phyloP scores from a whole-genome alignment of 2,888 invertebrate species.

The Clepsis dumicolana region DNA sequence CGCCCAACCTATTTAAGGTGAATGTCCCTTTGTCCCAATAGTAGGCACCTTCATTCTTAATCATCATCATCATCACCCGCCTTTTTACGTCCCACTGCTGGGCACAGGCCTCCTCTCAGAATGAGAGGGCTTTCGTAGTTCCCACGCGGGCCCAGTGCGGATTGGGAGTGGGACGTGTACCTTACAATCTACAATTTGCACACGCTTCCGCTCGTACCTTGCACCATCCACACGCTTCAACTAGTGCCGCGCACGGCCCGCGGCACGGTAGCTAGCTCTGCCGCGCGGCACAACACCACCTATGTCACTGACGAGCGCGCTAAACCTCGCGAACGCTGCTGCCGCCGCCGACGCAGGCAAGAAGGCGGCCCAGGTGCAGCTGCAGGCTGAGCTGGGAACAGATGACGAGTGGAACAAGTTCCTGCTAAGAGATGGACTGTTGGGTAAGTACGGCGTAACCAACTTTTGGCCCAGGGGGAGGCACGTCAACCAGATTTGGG shows the following conservation, averaged over 20 bases:
- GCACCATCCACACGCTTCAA: conserved; percentile 28
- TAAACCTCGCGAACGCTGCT: conserved; percentile 74
- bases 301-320: conserved; percentile 68
- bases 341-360: conserved; percentile 87
- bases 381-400: conserved; percentile 92
- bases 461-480: no score
- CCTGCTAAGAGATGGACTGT: conserved; percentile 90
- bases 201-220: conserved; percentile 17
- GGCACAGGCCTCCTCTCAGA: no score
- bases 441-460: no score
- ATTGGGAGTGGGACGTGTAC: no score
- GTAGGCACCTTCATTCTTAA: no score
- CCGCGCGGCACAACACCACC: conserved; percentile 27
- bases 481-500: no score
- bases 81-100: no score
- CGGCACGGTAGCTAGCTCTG: conserved; percentile 16
- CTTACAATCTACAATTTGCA: background rate
- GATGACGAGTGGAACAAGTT: conserved; percentile 95
- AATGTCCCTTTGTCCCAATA: no score
- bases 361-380: conserved; percentile 91
- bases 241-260: conserved; percentile 10
- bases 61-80: no score
- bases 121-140: no score
- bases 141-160: no score
- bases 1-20: no score